Evolutionary conservation across 2,888 invertebrate species (phyloP).

Genomic region (Yponomeuta malinellus): DNA sequence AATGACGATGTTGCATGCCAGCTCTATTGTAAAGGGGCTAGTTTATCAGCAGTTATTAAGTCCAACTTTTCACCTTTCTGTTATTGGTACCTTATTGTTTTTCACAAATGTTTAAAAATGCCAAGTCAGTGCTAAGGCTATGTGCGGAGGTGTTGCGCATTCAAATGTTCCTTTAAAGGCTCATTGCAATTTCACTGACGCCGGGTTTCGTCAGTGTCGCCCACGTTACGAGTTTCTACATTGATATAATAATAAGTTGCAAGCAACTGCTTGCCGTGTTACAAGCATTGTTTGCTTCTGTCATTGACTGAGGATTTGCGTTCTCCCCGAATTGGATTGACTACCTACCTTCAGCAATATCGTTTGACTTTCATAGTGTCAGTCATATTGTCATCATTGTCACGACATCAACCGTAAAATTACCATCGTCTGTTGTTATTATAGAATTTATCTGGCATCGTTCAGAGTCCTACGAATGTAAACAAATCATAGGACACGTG

Average conservation of each 20-base stretch:
- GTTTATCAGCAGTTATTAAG: slow-evolving; percentile 13
- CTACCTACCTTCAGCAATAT: slow-evolving; percentile 27
- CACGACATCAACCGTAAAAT: background rate
- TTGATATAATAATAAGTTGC: slow-evolving; percentile 58
- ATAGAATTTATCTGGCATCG: background rate
- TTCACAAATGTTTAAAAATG: slow-evolving; percentile 1
- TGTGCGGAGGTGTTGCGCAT: slow-evolving; percentile 36
- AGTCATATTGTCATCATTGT: slow-evolving; percentile 19
- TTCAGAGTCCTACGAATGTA: background rate
- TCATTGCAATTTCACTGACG: slow-evolving; percentile 44
- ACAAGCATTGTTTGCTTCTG: slow-evolving; percentile 56
- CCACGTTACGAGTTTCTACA: slow-evolving; percentile 59
- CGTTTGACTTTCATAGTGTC: slow-evolving; percentile 21
- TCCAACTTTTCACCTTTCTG: background rate
- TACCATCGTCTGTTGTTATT: background rate
- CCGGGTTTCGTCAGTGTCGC: slow-evolving; percentile 52
- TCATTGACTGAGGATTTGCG: slow-evolving; percentile 53
- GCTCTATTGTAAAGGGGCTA: background rate
- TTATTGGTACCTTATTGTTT: slow-evolving; percentile 7
- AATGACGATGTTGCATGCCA: background rate
- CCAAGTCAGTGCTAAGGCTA: slow-evolving; percentile 15
- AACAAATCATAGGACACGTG: slow-evolving; percentile 23
- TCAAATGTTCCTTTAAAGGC: slow-evolving; percentile 41
- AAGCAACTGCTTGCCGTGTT: slow-evolving; percentile 42
- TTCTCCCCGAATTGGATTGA: slow-evolving; percentile 36